Evolutionary conservation across 1,140 invertebrate species (phyloP).

Genomic region (Drosophila nigromelanica): DNA sequence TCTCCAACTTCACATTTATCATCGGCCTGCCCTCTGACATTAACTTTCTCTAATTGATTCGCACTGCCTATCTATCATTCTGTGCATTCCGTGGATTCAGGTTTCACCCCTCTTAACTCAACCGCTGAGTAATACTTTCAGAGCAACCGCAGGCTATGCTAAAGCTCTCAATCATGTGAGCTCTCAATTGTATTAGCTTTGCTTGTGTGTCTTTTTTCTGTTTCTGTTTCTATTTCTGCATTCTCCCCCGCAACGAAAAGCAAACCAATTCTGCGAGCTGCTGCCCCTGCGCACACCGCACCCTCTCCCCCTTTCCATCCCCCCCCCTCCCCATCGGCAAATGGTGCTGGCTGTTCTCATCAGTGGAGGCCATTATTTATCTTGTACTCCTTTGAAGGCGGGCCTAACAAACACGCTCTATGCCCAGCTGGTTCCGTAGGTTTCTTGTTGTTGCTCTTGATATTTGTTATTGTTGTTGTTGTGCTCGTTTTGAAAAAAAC

Average conservation of each 20-base stretch:
- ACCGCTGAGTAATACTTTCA: slow-evolving; percentile 52
- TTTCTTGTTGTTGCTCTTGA: neutral
- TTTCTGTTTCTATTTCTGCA: neutral
- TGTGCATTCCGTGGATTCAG: slow-evolving; percentile 24
- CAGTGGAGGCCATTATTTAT: slow-evolving; percentile 74
- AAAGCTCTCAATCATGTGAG: slow-evolving; percentile 66
- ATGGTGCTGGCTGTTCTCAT: slow-evolving; percentile 50
- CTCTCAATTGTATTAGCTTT: slow-evolving; percentile 33
- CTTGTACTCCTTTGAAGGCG: slow-evolving; percentile 71
- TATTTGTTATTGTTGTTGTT: slow-evolving; percentile 43
- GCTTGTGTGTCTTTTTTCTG: neutral
- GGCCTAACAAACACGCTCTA: slow-evolving; percentile 7
- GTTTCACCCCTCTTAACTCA: slow-evolving; percentile 18
- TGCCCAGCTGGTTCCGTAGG: slow-evolving; percentile 39
- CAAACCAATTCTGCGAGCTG: slow-evolving; percentile 34
- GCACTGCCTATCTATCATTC: slow-evolving; percentile 66
- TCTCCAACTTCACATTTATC: neutral
- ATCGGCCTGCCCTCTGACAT: slow-evolving; percentile 41
- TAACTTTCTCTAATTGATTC: slow-evolving; percentile 71
- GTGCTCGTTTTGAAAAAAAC: slow-evolving; percentile 54
- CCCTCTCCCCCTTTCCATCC: neutral
- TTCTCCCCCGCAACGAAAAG: slow-evolving; percentile 5
- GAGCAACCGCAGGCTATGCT: slow-evolving; percentile 58
- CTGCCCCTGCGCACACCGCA: neutral
- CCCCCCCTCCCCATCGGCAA: neutral